phyloP scores from a whole-genome alignment of 2,797 vertebrate species.

The Coreius guichenoti region DNA sequence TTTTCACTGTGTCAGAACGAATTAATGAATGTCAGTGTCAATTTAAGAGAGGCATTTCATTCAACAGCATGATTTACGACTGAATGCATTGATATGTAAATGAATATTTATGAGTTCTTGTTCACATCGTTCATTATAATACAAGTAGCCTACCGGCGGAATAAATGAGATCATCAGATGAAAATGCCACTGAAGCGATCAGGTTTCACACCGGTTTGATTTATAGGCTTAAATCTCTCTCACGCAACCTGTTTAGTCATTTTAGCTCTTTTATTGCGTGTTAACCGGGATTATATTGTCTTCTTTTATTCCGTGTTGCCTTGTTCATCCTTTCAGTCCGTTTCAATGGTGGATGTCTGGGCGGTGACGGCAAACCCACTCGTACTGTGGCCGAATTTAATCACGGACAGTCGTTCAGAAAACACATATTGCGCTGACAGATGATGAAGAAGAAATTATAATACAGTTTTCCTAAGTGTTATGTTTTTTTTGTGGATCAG shows the following conservation, averaged over 20 bases:
- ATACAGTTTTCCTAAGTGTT: neutral
- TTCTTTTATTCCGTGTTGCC: neutral
- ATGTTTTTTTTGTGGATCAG: constrained; percentile 45
- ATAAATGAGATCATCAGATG: constrained; percentile 15
- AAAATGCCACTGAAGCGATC: constrained; percentile 27
- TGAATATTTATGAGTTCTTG: constrained; percentile 14
- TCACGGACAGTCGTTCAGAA: constrained; percentile 34
- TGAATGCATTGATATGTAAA: constrained; percentile 41
- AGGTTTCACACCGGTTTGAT: constrained; percentile 47
- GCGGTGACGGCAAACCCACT: constrained; percentile 72
- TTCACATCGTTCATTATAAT: constrained; percentile 18
- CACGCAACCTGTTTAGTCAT: neutral
- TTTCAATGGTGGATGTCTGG: constrained; percentile 64
- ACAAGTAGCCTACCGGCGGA: constrained; percentile 12
- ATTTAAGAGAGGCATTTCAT: constrained; percentile 3
- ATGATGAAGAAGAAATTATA: neutral
- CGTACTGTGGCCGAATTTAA: constrained; percentile 55
- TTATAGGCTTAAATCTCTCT: constrained; percentile 17
- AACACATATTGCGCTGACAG: constrained; percentile 23
- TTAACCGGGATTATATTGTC: neutral
- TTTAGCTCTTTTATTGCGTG: neutral
- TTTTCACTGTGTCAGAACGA: neutral
- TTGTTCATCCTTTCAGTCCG: constrained; percentile 12
- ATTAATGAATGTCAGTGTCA: neutral
- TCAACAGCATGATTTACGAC: constrained; percentile 22